These are phyloP conservation scores for Cataglyphis rosenhaueri DNA, from an alignment of 2,888 invertebrate species.

Conservation along the genomic window DNA sequence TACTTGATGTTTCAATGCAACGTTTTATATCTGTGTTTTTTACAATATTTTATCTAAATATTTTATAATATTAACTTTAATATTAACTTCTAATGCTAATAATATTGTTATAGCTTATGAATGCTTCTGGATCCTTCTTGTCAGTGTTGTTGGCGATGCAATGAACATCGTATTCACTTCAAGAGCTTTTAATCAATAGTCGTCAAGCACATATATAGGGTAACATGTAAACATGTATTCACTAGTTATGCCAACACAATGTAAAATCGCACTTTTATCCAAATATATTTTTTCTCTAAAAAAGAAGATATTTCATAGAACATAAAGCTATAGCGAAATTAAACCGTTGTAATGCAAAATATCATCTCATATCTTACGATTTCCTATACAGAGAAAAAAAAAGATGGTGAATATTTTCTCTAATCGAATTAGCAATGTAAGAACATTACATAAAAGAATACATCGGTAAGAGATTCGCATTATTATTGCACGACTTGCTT, in stretches of 20 bases:
- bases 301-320: neutral
- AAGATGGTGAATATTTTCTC: conserved; percentile 15
- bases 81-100: neutral
- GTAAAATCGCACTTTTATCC: neutral
- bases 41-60: conserved; percentile 2
- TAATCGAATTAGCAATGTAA: conserved; percentile 7
- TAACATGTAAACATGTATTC: conserved; percentile 1
- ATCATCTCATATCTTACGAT: neutral
- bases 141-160: conserved; percentile 40
- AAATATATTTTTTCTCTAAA: neutral
- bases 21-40: neutral
- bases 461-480: neutral
- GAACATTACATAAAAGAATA: neutral
- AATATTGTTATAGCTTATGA: conserved; percentile 47
- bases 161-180: conserved; percentile 22
- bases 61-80: neutral
- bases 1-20: neutral
- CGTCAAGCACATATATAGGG: neutral
- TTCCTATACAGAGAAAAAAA: conserved; percentile 9
- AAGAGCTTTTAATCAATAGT: conserved; percentile 16
- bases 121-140: conserved; percentile 31
- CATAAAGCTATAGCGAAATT: neutral
- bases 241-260: conserved; percentile 17
- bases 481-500: neutral
- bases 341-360: neutral